A percentile compares a stretch with the other conserved stretches of the same genome.
Conservation (phyloP, 2,113 vertebrate genomes). For the rat (Rattus norvegicus) region DNA sequence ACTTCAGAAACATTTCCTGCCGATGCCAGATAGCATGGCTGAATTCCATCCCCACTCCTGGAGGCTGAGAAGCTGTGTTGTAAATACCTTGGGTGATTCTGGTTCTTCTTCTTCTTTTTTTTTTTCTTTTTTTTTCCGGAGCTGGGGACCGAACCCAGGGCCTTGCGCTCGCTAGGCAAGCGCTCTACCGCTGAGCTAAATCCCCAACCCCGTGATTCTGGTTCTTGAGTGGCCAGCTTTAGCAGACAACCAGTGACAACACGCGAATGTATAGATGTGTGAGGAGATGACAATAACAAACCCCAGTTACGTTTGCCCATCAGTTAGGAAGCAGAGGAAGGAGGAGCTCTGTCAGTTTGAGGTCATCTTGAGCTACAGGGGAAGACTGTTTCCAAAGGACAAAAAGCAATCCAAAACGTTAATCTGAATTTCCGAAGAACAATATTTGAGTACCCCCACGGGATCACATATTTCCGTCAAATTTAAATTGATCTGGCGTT, state of each 20-base stretch:
- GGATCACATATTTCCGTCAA: neutral
- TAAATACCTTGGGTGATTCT: conserved; percentile 1
- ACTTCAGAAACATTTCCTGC: conserved; percentile 1
- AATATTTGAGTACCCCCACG: neutral
- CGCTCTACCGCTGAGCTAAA: no score
- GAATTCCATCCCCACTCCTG: neutral
- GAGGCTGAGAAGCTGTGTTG: neutral
- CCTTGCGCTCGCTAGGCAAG: no score
- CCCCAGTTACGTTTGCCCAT: neutral
- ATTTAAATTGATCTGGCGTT: neutral
- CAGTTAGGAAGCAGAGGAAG: neutral
- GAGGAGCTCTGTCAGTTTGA: neutral
- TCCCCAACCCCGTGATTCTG: no score
- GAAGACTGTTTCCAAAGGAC: neutral
- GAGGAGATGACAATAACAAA: neutral
- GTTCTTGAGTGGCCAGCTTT: neutral
- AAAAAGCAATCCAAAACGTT: neutral
- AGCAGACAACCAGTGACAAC: conserved; percentile 16
- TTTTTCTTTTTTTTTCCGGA: no score
- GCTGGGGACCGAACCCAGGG: no score
- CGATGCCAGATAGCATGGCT: neutral
- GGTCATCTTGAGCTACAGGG: neutral
- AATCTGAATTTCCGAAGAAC: conserved; percentile 36
- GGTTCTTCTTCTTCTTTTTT: no score
- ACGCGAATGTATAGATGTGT: neutral